These are phyloP conservation scores for Polia nebulosa DNA, from an alignment of 2,888 invertebrate species.

Conservation along the genomic window DNA sequence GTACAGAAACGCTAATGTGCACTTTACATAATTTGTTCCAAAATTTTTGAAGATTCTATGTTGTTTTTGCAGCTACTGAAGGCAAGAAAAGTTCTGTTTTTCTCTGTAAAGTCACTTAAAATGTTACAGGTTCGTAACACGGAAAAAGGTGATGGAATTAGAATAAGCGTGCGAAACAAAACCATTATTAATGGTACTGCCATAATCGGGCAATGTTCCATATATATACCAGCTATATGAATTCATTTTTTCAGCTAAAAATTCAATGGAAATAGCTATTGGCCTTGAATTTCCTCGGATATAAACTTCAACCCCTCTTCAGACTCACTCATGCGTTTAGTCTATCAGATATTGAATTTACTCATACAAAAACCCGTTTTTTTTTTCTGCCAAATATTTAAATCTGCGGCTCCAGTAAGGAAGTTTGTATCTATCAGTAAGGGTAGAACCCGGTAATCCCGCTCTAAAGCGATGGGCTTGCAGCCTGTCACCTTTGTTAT, in stretches of 20 bases:
- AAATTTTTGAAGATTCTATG: conserved; percentile 16
- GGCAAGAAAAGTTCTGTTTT: conserved; percentile 15
- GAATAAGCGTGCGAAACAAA: not conserved
- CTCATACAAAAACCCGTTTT: not conserved
- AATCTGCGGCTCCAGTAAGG: not conserved
- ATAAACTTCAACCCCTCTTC: not conserved
- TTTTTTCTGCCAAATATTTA: not conserved
- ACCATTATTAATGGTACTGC: not conserved
- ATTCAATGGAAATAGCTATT: not conserved
- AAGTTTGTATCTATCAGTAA: conserved; percentile 16
- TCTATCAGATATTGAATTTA: not conserved
- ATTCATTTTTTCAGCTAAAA: not conserved
- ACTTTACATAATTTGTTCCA: conserved; percentile 57
- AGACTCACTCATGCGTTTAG: not conserved
- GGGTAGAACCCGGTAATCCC: conserved; percentile 38
- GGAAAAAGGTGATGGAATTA: not conserved
- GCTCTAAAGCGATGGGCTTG: conserved; percentile 37
- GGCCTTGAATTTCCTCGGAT: not conserved
- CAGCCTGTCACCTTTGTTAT: conserved; percentile 63
- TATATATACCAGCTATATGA: no score
- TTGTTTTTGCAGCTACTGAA: conserved; percentile 21
- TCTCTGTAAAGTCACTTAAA: conserved; percentile 23
- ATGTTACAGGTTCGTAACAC: not conserved
- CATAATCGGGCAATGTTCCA: not conserved
- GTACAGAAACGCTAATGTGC: conserved; percentile 51